phyloP scores from a whole-genome alignment of 1,140 invertebrate genomes.

The Frieseomelitta varia region DNA sequence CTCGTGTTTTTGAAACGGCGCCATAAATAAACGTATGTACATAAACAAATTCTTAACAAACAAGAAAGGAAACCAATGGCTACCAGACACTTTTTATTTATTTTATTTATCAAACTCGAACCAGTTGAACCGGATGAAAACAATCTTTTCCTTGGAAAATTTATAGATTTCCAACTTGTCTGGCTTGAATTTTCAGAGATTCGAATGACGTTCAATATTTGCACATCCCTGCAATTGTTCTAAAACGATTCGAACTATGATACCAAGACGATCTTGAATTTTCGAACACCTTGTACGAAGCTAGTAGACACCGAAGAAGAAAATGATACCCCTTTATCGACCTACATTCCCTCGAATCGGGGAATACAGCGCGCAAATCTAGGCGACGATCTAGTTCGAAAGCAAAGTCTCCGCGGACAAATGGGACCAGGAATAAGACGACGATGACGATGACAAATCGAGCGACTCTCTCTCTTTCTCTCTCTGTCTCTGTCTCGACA shows the following conservation, averaged over 20 bases:
- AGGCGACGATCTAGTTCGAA: neutral
- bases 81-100: neutral
- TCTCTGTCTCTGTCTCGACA: neutral
- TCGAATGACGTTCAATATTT: too few species aligned
- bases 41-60: neutral
- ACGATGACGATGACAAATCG: neutral
- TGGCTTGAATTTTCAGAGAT: too few species aligned
- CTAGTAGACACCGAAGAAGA: neutral
- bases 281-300: neutral
- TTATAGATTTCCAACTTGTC: too few species aligned
- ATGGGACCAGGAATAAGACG: neutral
- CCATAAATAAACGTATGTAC: neutral
- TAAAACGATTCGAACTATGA: too few species aligned
- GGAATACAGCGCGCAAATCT: neutral
- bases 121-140: too few species aligned
- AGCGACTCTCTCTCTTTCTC: neutral
- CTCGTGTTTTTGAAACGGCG: neutral
- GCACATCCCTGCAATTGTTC: too few species aligned
- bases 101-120: neutral
- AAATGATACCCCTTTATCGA: neutral
- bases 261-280: neutral
- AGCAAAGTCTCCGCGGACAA: neutral
- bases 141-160: too few species aligned
- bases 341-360: neutral
- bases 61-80: neutral